Conservation (phyloP, 2,888 invertebrate genomes). For the Acleris laterana region DNA sequence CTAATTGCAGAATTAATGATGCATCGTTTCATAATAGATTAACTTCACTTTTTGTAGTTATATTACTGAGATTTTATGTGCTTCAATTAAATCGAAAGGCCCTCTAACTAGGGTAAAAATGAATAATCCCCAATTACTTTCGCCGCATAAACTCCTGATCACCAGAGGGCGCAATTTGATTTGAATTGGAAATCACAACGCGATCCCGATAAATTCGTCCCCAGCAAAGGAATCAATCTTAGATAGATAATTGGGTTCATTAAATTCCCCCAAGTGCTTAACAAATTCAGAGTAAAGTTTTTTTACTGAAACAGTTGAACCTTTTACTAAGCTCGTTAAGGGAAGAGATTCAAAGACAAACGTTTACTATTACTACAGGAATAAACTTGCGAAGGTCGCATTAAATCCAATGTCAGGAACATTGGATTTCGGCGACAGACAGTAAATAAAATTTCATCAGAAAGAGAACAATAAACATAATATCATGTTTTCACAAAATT, state of each 20-base stretch:
- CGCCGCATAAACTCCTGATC: neutral
- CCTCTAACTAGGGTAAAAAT: neutral
- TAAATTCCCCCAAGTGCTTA: too few species aligned
- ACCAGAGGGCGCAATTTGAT: constrained; percentile 25
- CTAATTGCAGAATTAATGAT: neutral
- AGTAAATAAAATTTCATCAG: constrained; percentile 1
- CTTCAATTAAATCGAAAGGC: neutral
- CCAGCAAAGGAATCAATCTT: constrained; percentile 7
- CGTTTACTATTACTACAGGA: constrained; percentile 14
- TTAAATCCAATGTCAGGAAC: constrained; percentile 7
- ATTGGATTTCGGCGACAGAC: too few species aligned
- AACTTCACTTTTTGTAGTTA: too few species aligned
- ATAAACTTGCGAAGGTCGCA: constrained; percentile 16
- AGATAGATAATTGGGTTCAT: constrained; percentile 9
- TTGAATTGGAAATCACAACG: constrained; percentile 42
- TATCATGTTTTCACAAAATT: constrained; percentile 15
- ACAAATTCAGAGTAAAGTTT: too few species aligned
- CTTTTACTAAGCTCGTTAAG: neutral
- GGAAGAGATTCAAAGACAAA: constrained; percentile 19
- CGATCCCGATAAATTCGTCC: constrained; percentile 43
- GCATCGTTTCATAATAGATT: neutral
- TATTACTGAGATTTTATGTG: too few species aligned
- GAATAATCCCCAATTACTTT: constrained; percentile 10
- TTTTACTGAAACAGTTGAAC: too few species aligned
- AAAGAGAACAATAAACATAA: too few species aligned